phyloP scores from a whole-genome alignment of 2,113 vertebrate species.

The Gracilinanus agilis region DNA sequence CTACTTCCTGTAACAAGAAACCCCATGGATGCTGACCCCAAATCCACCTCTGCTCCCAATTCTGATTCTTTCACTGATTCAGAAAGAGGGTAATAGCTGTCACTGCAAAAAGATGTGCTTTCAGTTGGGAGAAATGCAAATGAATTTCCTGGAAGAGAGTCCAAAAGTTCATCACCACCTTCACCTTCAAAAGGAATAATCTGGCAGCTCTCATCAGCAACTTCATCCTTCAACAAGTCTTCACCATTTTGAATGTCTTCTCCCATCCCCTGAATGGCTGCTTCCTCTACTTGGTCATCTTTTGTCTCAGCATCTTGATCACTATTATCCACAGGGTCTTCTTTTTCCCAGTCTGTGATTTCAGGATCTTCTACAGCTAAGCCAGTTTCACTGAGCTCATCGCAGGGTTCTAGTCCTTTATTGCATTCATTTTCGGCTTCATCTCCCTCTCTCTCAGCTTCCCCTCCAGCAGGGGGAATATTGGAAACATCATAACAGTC shows the following conservation, averaged over 20 bases:
- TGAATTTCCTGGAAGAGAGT: conserved; percentile 58
- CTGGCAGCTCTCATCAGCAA: conserved; percentile 81
- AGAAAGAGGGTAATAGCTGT: background rate
- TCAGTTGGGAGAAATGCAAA: conserved; percentile 72
- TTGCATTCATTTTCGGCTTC: background rate
- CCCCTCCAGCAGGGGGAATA: conserved; percentile 30
- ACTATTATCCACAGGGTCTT: conserved; percentile 8
- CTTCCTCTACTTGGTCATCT: background rate
- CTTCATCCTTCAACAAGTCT: conserved; percentile 67
- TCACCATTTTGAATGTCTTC: conserved; percentile 60
- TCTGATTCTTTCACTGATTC: background rate
- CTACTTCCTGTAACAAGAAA: conserved; percentile 54
- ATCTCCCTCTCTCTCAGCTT: conserved; percentile 45
- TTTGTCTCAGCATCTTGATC: conserved; percentile 55
- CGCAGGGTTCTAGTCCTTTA: background rate
- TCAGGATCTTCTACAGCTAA: conserved; percentile 47
- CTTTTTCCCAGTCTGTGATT: conserved; percentile 39
- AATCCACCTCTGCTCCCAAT: conserved; percentile 22
- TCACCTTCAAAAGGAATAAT: conserved; percentile 79
- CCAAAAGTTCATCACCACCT: conserved; percentile 54
- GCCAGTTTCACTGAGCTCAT: conserved; percentile 8
- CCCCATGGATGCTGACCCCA: background rate
- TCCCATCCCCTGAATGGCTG: conserved; percentile 52
- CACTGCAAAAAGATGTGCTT: conserved; percentile 69
- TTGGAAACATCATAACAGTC: conserved; percentile 25